Evolutionary conservation across 2,797 vertebrate genomes (phyloP).

Genomic region (Bovichtus variegatus): DNA sequence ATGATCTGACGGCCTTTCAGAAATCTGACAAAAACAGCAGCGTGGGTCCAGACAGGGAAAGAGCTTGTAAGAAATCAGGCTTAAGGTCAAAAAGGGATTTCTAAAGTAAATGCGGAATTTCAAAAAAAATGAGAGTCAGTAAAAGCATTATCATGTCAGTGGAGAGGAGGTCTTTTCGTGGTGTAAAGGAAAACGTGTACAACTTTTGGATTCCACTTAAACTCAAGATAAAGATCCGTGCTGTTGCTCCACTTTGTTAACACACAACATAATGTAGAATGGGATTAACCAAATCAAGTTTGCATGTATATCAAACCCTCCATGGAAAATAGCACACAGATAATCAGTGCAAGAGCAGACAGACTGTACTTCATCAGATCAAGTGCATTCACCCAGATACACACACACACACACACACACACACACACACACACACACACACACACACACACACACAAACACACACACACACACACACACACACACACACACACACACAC

Average conservation of each 20-base stretch:
- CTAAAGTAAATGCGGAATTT: background rate
- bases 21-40: background rate
- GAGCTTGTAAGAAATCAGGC: background rate
- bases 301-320: conserved; percentile 23
- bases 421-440: conserved; percentile 3
- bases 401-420: conserved; percentile 18
- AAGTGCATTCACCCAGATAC: conserved; percentile 52
- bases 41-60: background rate
- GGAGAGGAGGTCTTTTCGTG: background rate
- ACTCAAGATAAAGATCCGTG: background rate
- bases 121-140: background rate
- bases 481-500: conserved; percentile 17
- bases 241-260: background rate
- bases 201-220: background rate
- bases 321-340: conserved; percentile 43
- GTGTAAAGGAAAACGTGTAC: background rate
- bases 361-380: conserved; percentile 68
- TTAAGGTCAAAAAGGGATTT: background rate
- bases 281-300: background rate
- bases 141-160: background rate
- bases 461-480: conserved; percentile 28
- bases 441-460: conserved; percentile 27
- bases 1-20: background rate
- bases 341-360: conserved; percentile 48
- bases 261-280: background rate